Conservation (phyloP, 1,140 invertebrate genomes). For the Delia radicum region DNA sequence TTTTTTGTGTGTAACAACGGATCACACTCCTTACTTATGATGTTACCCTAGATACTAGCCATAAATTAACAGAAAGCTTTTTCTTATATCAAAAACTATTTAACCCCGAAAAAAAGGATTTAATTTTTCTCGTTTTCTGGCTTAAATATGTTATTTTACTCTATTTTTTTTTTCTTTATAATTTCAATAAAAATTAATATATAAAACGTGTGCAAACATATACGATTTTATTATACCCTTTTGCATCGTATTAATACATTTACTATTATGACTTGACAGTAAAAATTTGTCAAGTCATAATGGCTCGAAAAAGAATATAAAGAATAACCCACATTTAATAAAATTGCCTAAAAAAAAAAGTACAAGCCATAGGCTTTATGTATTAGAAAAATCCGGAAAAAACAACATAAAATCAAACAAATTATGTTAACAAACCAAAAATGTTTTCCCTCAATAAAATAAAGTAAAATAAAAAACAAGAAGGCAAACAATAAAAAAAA, state of each 20-base stretch:
- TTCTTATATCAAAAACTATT: too few species aligned
- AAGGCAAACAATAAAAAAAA: background rate
- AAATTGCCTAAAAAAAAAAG: background rate
- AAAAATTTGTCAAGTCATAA: conserved; percentile 23
- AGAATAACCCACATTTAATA: background rate
- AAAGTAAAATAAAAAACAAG: background rate
- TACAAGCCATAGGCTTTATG: background rate
- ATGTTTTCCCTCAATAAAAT: background rate
- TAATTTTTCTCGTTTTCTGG: background rate
- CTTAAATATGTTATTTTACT: background rate
- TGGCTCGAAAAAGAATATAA: background rate
- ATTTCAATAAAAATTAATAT: conserved; percentile 23
- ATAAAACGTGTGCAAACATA: conserved; percentile 7
- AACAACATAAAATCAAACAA: conserved; percentile 20
- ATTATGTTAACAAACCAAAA: conserved; percentile 20
- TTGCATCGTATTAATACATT: conserved; percentile 6
- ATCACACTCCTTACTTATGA: too few species aligned
- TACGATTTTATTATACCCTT: conserved; percentile 9
- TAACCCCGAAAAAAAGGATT: background rate
- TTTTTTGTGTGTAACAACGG: too few species aligned
- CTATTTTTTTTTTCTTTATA: background rate
- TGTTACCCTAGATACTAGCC: too few species aligned
- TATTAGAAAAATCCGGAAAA: conserved; percentile 2
- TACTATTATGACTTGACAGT: conserved; percentile 22
- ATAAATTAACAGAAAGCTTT: background rate